Evolutionary conservation across 2,797 vertebrate species (phyloP), one percentile per base, ranked within the genome.

Genomic region (Rallus crepitans): DNA sequence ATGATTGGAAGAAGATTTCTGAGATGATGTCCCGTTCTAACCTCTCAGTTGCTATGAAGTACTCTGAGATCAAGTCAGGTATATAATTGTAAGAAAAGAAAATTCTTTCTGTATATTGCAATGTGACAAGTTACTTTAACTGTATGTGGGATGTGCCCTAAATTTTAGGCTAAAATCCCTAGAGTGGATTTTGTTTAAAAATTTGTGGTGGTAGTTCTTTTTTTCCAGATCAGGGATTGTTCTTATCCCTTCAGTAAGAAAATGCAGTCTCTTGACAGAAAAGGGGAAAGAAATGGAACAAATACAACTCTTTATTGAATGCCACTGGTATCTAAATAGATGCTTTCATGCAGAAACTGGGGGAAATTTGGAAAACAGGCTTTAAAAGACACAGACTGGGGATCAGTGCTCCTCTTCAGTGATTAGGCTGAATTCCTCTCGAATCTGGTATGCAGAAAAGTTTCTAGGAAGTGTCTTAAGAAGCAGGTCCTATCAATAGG

Each of bases 1-100:
- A 98, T 10, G 82, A 98, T 15, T 98, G 98, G 98, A 98, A 93
- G 40, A 98, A 97, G 82, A 98, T 98, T 12, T 98, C 97, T 1
- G 89, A 90, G 27, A 18, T 98, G 90, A 98, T 98, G 95, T 94
- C 93, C 16, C 98, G 98, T 16, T 98, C 97, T 31, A 97, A 94
- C 63, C 95, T 96, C 47, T 97, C 97, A 0, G 94, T 98, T 3
- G 97, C 97, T 48, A 94, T 97, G 68, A 98, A 98, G 82, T 98
- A 79, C 79, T 98, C 98, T 37, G 97, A 98, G 95, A 94, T 98
- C 48, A 97, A 90, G 37, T 87, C 87, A 0, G 12, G 98, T 98
- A 94, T 65, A 97, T 87, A 33, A 45, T 60, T 68, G 64, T 12
- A 42, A 77, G 60, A 31, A 47, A 60, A 70, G 5, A 7, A 11